Conservation (phyloP, 2,888 invertebrate species). For the Lasioglossum lativentre region DNA sequence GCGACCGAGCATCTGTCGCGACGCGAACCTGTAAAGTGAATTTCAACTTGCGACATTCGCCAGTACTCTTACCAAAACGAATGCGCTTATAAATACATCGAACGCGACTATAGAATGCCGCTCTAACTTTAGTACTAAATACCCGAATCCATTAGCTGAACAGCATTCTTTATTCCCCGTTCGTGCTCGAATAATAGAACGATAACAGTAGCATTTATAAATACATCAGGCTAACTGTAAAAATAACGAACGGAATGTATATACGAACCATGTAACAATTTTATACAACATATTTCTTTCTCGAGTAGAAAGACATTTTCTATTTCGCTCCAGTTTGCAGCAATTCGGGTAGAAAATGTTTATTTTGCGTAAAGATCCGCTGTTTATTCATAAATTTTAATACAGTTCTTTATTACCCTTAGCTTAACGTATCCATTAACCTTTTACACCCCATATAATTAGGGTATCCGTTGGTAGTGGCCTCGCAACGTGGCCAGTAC, state of each 20-base stretch:
- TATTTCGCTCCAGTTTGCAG: background rate
- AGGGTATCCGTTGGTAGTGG: background rate
- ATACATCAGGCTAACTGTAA: too few relatives aligned
- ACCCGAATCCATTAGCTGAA: background rate
- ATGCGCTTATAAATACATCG: background rate
- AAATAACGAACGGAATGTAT: too few relatives aligned
- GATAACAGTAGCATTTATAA: too few relatives aligned
- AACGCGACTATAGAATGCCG: background rate
- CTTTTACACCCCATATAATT: background rate
- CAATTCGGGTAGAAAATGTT: background rate
- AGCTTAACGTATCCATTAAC: background rate
- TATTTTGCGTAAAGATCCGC: too few relatives aligned
- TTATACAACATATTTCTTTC: too few relatives aligned
- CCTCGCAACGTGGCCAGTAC: background rate
- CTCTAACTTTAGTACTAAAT: background rate
- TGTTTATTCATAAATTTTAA: background rate
- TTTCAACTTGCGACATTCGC: background rate
- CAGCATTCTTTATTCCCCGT: background rate
- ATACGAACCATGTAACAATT: too few relatives aligned
- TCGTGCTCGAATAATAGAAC: too few relatives aligned
- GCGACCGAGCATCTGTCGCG: constrained; percentile 44
- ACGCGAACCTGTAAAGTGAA: constrained; percentile 12
- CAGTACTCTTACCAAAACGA: background rate
- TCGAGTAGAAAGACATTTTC: too few relatives aligned
- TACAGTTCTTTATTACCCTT: background rate